phyloP scores from a whole-genome alignment of 2,797 vertebrate species.

The Rachycentron canadum region DNA sequence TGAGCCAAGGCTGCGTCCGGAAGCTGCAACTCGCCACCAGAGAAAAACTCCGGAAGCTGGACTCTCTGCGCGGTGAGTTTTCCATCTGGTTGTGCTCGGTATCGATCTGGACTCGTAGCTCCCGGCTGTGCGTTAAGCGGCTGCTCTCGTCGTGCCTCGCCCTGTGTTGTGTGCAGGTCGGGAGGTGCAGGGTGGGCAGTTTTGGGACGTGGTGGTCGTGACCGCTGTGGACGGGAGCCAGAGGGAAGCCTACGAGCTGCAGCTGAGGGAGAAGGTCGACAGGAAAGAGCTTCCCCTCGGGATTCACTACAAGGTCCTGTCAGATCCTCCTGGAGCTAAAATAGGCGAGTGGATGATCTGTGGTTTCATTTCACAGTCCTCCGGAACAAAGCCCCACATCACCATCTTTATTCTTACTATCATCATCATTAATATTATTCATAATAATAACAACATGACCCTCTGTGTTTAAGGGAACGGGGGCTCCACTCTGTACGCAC shows the following conservation, averaged over 20 bases:
- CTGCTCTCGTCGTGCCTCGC: too few species aligned
- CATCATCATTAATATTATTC: background rate
- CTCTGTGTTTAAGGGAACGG: conserved; percentile 90
- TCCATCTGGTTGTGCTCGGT: background rate
- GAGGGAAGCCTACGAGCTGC: conserved; percentile 87
- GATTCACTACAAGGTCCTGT: conserved; percentile 88
- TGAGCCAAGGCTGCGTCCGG: conserved; percentile 49
- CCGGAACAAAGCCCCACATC: background rate
- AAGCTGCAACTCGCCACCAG: conserved; percentile 74
- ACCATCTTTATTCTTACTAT: background rate
- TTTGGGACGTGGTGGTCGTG: conserved; percentile 92
- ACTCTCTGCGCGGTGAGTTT: conserved; percentile 80
- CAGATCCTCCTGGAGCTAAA: conserved; percentile 90
- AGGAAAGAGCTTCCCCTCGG: conserved; percentile 89
- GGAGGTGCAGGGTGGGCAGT: conserved; percentile 79
- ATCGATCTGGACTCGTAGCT: too few species aligned
- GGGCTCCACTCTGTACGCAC: conserved; percentile 91
- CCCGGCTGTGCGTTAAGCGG: too few species aligned
- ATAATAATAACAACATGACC: background rate
- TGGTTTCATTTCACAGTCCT: background rate
- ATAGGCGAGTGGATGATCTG: conserved; percentile 85
- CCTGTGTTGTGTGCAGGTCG: conserved; percentile 79
- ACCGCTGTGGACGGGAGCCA: conserved; percentile 90
- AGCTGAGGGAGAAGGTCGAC: conserved; percentile 87
- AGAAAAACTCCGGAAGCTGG: conserved; percentile 77